Percentiles rank a stretch among this genome's conserved stretches.
Conservation (phyloP, 2,113 vertebrate genomes). For the Barbus barbus region DNA sequence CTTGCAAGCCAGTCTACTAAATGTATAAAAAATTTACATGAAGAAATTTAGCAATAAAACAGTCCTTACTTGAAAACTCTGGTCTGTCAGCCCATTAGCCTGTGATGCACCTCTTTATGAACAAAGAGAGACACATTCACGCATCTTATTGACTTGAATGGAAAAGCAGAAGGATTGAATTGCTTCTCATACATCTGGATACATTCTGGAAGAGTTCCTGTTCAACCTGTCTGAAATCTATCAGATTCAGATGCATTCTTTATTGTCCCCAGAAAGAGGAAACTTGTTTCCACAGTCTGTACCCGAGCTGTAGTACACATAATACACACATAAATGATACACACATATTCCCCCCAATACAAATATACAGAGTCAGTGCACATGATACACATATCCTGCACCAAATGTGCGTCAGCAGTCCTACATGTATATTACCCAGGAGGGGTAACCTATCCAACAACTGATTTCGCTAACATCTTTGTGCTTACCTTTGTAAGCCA, state of each 20-base stretch:
- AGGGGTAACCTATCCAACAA: no score
- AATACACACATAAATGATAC: no score
- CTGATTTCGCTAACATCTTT: background rate
- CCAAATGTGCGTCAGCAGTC: no score
- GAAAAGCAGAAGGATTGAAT: background rate
- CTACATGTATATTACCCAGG: no score
- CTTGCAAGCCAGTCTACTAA: background rate
- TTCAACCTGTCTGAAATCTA: background rate
- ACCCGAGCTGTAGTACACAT: no score
- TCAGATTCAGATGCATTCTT: no score
- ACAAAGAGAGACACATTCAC: background rate
- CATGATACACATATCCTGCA: no score
- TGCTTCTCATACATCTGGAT: background rate
- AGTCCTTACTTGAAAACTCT: conserved; percentile 48
- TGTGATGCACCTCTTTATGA: conserved; percentile 43
- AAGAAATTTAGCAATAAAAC: background rate
- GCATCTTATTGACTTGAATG: background rate
- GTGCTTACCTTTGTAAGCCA: conserved; percentile 79
- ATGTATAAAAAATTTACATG: no score
- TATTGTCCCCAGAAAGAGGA: no score
- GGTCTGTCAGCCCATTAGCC: conserved; percentile 10
- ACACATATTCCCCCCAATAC: no score
- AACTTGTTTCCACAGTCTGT: no score
- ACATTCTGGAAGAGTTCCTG: background rate
- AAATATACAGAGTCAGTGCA: no score